Conservation (phyloP, 2,797 vertebrate genomes). For the Synaphobranchus kaupii region DNA sequence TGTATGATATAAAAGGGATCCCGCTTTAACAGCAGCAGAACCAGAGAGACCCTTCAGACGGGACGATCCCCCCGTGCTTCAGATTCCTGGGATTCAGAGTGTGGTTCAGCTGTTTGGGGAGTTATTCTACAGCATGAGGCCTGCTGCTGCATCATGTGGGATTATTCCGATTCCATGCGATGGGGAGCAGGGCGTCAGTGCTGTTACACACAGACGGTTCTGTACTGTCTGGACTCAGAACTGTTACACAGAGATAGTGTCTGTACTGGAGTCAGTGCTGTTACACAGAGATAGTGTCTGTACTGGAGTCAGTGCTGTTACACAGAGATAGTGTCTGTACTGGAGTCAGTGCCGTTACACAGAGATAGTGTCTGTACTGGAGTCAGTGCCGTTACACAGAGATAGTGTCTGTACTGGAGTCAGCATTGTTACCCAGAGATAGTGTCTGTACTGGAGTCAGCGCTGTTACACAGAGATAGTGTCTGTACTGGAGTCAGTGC, state of each 20-base stretch:
- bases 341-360: not conserved
- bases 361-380: not conserved
- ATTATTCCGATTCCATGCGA: conserved; percentile 1
- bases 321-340: not conserved
- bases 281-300: not conserved
- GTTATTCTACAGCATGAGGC: not conserved
- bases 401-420: not conserved
- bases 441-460: not conserved
- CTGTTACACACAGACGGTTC: not conserved
- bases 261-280: not conserved
- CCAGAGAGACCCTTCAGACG: not conserved
- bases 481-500: no score
- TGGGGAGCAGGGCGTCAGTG: not conserved
- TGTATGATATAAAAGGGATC: not conserved
- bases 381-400: not conserved
- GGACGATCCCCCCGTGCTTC: not conserved
- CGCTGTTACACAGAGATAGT: not conserved
- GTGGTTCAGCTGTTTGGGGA: conserved; percentile 22
- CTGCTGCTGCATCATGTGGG: not conserved
- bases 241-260: not conserved
- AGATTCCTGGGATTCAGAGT: conserved; percentile 1
- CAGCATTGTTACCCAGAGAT: not conserved
- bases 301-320: not conserved
- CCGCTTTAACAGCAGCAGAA: not conserved
- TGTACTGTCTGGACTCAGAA: not conserved